phyloP scores from a whole-genome alignment of 2,888 invertebrate genomes.

The Odontomyia ornata region DNA sequence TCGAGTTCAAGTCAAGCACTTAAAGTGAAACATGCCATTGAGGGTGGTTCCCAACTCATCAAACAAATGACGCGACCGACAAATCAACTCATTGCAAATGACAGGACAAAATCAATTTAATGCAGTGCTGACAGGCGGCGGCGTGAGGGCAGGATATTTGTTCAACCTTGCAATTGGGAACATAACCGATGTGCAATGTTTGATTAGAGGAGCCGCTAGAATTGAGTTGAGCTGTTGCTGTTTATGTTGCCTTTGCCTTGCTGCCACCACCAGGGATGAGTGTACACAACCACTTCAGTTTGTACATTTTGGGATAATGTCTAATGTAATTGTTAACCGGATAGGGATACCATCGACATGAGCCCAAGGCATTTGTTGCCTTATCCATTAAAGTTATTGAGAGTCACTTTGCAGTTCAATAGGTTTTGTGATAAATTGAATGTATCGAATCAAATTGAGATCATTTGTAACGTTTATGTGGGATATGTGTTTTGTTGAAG shows the following conservation, averaged over 20 bases:
- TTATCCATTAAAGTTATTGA: neutral
- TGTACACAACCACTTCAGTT: constrained; percentile 11
- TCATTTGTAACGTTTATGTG: neutral
- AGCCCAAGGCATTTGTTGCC: neutral
- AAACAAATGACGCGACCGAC: too few relatives aligned
- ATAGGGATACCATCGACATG: neutral
- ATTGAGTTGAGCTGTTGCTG: neutral
- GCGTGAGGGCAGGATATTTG: constrained; percentile 30
- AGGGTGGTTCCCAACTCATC: neutral
- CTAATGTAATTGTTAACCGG: constrained; percentile 12
- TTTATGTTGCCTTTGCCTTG: neutral
- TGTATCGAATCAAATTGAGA: neutral
- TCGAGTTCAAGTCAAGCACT: constrained; percentile 28
- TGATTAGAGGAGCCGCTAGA: constrained; percentile 6
- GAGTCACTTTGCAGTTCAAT: constrained; percentile 25
- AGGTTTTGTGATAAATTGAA: constrained; percentile 10
- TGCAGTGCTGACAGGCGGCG: constrained; percentile 34
- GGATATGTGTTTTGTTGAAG: neutral
- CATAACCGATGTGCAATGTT: constrained; percentile 41
- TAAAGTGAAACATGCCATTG: constrained; percentile 8
- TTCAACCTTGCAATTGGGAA: constrained; percentile 10
- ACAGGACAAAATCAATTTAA: constrained; percentile 44
- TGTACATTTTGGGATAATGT: constrained; percentile 5
- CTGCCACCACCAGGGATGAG: neutral
- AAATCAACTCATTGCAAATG: constrained; percentile 10